These are phyloP conservation scores for Parotocinclus haroldoi DNA, from an alignment of 2,797 vertebrate genomes.

Conservation along the genomic window DNA sequence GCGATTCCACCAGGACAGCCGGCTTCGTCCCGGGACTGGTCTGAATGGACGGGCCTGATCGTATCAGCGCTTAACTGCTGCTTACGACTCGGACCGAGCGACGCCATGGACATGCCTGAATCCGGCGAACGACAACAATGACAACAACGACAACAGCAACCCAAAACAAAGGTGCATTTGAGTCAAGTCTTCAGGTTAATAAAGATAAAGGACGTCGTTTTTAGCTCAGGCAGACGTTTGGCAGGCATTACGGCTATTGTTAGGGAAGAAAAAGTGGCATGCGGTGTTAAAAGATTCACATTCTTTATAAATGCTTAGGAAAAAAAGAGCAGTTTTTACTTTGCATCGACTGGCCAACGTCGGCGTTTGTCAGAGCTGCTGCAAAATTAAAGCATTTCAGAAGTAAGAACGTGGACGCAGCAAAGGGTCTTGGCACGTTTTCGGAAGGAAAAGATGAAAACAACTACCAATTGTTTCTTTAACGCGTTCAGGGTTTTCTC, in stretches of 20 bases:
- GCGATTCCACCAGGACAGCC: conserved; percentile 39
- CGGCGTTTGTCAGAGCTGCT: conserved; percentile 44
- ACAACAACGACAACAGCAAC: conserved; percentile 44
- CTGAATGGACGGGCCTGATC: conserved; percentile 38
- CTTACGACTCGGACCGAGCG: conserved; percentile 51
- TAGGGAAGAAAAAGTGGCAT: conserved; percentile 28
- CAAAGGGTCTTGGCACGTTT: no score
- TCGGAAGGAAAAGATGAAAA: no score
- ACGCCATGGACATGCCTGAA: conserved; percentile 54
- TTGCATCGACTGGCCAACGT: conserved; percentile 27
- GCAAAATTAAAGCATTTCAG: conserved; percentile 36
- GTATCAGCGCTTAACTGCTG: conserved; percentile 36
- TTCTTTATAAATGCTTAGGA: conserved; percentile 44
- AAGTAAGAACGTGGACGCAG: not conserved
- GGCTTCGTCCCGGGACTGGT: conserved; percentile 30
- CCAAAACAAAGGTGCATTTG: no score
- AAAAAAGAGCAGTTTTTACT: conserved; percentile 38
- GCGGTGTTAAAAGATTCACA: conserved; percentile 34
- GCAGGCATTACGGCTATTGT: conserved; percentile 35
- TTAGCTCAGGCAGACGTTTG: not conserved
- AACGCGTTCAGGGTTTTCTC: no score
- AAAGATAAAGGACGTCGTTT: conserved; percentile 9
- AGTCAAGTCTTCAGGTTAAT: conserved; percentile 41
- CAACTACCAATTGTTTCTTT: no score
- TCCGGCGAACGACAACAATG: conserved; percentile 54